Evolutionary conservation across 2,888 invertebrate genomes (phyloP).

Genomic region (Drosophila multiciliata): DNA sequence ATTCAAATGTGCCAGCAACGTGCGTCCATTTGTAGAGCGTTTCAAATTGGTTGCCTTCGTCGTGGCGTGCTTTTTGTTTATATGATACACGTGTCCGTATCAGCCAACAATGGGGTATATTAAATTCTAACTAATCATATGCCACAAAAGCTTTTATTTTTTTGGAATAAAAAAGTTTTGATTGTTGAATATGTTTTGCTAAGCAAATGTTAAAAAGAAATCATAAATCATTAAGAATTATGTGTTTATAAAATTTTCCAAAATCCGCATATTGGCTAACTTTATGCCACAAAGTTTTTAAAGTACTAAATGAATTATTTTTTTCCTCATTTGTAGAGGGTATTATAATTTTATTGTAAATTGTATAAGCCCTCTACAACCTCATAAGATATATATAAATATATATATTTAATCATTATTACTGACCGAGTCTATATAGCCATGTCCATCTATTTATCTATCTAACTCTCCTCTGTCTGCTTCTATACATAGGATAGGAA

Average conservation of each 20-base stretch:
- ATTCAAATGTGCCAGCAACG: constrained; percentile 46
- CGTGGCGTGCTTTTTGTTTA: constrained; percentile 39
- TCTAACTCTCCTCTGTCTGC: not conserved
- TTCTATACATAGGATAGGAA: not conserved
- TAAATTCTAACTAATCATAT: not conserved
- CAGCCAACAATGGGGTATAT: constrained; percentile 23
- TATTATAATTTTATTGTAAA: not conserved
- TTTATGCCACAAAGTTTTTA: not conserved
- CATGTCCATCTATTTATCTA: not conserved
- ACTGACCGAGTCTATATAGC: not conserved
- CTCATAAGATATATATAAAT: not conserved
- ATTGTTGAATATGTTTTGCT: not conserved
- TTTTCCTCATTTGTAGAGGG: not conserved
- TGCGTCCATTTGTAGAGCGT: constrained; percentile 58
- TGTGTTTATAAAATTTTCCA: too few species aligned
- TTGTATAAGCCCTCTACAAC: not conserved
- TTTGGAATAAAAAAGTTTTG: not conserved
- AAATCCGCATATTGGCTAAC: not conserved
- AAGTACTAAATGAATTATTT: too few species aligned
- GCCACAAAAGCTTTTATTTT: not conserved
- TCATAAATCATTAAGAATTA: not conserved
- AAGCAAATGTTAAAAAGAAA: not conserved
- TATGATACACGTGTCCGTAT: constrained; percentile 6
- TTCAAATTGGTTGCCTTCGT: constrained; percentile 59
- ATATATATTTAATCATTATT: not conserved